Conservation (phyloP, 2,797 vertebrate species). For the Chaenodraco wilsoni region DNA sequence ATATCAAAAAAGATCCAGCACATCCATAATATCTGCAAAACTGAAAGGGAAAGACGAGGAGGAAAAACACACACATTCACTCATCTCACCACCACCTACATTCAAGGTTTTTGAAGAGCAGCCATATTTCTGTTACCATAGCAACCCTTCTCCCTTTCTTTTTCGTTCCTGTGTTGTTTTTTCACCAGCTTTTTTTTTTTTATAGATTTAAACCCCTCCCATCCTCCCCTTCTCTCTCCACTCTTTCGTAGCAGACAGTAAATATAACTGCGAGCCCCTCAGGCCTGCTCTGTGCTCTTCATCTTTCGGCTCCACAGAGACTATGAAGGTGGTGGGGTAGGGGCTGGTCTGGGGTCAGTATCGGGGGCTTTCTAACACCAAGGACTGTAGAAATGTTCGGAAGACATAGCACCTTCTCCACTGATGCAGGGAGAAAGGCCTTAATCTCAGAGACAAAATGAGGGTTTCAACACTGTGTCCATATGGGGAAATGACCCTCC, state of each 20-base stretch:
- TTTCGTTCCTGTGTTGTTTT: constrained; percentile 64
- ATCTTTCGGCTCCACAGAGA: constrained; percentile 54
- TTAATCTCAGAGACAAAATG: constrained; percentile 38
- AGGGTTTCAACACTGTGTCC: constrained; percentile 26
- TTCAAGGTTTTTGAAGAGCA: constrained; percentile 85
- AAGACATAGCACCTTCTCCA: constrained; percentile 13
- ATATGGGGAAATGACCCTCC: constrained; percentile 38
- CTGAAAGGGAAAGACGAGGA: constrained; percentile 66
- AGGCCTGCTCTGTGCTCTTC: constrained; percentile 70
- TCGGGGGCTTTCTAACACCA: constrained; percentile 33
- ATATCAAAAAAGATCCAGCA: constrained; percentile 65
- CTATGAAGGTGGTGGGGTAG: background rate
- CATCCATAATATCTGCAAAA: constrained; percentile 70
- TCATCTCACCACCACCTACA: constrained; percentile 81
- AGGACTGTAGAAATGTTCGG: constrained; percentile 10
- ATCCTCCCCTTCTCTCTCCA: constrained; percentile 62
- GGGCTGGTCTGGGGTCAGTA: constrained; percentile 49
- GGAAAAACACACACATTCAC: constrained; percentile 59
- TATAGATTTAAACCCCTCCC: constrained; percentile 52
- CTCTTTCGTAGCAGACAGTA: constrained; percentile 75
- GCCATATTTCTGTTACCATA: constrained; percentile 82
- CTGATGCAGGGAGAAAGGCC: constrained; percentile 28
- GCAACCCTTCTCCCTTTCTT: constrained; percentile 79
- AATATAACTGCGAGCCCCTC: constrained; percentile 77
- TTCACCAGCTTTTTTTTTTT: constrained; percentile 23